Conservation (phyloP, 1,140 invertebrate genomes). For the Musca vetustissima region DNA sequence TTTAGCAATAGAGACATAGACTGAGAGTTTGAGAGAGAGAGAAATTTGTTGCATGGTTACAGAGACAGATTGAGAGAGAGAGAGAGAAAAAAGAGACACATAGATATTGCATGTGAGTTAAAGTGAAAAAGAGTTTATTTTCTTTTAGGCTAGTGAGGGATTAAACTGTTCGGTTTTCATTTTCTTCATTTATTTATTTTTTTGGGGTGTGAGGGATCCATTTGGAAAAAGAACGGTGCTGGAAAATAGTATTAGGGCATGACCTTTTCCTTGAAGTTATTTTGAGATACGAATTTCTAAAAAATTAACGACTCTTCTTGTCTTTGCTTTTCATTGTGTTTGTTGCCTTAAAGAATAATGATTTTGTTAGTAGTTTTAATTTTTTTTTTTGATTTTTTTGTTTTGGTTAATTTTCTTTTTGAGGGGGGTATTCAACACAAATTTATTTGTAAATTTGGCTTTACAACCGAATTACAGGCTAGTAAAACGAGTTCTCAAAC, state of each 20-base stretch:
- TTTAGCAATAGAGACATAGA: no score
- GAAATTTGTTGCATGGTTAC: no score
- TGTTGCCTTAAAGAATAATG: neutral
- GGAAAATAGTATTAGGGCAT: neutral
- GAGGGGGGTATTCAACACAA: no score
- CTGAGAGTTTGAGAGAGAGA: no score
- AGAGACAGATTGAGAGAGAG: no score
- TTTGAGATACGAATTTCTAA: slow-evolving; percentile 44
- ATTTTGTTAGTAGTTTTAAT: neutral
- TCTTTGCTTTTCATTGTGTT: slow-evolving; percentile 8
- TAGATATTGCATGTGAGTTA: neutral
- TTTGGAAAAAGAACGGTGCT: neutral
- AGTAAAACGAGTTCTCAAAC: slow-evolving; percentile 53
- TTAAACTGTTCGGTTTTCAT: slow-evolving; percentile 11
- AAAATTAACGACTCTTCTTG: slow-evolving; percentile 42
- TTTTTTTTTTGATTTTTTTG: neutral
- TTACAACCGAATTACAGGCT: slow-evolving; percentile 57
- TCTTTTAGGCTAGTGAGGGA: no score
- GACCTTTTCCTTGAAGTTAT: slow-evolving; percentile 5
- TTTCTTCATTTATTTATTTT: neutral
- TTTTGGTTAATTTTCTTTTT: neutral
- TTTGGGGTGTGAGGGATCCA: neutral
- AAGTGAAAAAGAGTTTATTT: no score
- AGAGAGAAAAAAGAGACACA: no score
- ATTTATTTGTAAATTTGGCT: slow-evolving; percentile 47